Base-by-base conservation (phyloP, 1,140 invertebrate genomes). In the Drosophila melanica region DNA sequence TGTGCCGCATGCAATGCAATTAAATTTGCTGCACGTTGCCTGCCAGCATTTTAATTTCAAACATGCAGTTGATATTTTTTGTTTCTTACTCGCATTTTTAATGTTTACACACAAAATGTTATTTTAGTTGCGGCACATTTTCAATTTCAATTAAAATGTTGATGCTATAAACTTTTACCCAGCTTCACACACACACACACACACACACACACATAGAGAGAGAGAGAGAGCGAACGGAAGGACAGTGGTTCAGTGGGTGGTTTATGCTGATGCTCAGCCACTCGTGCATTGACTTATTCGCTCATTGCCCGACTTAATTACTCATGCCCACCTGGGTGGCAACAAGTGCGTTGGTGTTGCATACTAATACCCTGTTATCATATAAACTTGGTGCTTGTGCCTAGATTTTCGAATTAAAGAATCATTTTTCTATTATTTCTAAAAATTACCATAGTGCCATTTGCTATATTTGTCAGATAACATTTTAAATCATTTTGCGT, bases 71-170 rank as follows among this genome's bases (percentile, higher is more conserved):
- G 20, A 23, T 73, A 59, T 57, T 16, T 30, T 50, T 54, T 45
- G 55, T 39, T 51, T 69, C 37, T 50, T 68, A 57, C 55, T 47
- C 62, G 37, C 59, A 60, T 62, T 74, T 78, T 78, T 73, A 77
- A 86, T 85, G 65, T 86, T 86, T 81, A 78, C 82, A 77, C 68
- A 64, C 75, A 87, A 65, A 82, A 82, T 82, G 79, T 79, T 87
- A 82, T 87, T 87, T 87, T 87, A 87, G 79, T 86, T 87, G 82
- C 39, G 82, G 82, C 45, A 69, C 72, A 79, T 87, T 86, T 87
- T 87, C 82, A 87, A 87, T 87, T 87, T 87, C 82, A 87, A 87
- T 87, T 87, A 87, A 87, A 89, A 87, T 71, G 71, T 48, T 77
- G 78, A 50, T 57, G 58, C 62, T 57, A 73, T 80, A 62, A 82